Evolutionary conservation across 2,797 vertebrate species (phyloP), one percentile per base, ranked within the genome.

Genomic region (Tauraco hartlaubi): DNA sequence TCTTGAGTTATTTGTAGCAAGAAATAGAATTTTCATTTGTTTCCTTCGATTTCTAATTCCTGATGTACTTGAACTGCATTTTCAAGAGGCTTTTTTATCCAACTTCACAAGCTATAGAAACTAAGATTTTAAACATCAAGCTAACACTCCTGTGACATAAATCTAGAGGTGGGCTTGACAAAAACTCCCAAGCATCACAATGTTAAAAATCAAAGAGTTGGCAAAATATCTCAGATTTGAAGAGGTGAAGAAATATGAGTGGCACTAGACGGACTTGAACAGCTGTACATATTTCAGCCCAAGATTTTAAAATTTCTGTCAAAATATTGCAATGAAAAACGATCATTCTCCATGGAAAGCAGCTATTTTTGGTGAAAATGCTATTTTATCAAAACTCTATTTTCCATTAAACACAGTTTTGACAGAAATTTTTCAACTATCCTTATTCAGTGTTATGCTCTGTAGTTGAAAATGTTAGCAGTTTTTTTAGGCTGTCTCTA

Each of bases 381-480:
- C 85, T 95, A 84, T 96, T 97, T 96, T 90, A 95, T 95, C 90
- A 92, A 96, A 96, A 86, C 62, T 88, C 82, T 88, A 86, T 94
- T 96, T 95, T 90, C 89, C 91, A 96, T 96, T 94, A 94, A 95
- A 95, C 79, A 94, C 88, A 96, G 95, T 94, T 96, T 94, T 92
- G 95, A 96, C 91, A 96, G 92, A 96, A 86, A 78, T 72, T 96
- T 88, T 96, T 88, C 94, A 91, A 68, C 82, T 90, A 54, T 66
- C 89, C 90, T 92, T 92, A 96, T 85, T 95, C 96, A 92, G 91
- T 94, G 96, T 94, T 94, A 82, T 95, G 90, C 95, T 96, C 96
- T 76, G 79, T 87, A 77, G 85, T 48, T 94, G 87, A 94, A 95
- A 94, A 91, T 89, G 81, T 75, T 93, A 94, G 89, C 94, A 95